These are phyloP conservation scores for Euzetes globulus DNA, from an alignment of 2,888 invertebrate genomes.

Conservation along the genomic window DNA sequence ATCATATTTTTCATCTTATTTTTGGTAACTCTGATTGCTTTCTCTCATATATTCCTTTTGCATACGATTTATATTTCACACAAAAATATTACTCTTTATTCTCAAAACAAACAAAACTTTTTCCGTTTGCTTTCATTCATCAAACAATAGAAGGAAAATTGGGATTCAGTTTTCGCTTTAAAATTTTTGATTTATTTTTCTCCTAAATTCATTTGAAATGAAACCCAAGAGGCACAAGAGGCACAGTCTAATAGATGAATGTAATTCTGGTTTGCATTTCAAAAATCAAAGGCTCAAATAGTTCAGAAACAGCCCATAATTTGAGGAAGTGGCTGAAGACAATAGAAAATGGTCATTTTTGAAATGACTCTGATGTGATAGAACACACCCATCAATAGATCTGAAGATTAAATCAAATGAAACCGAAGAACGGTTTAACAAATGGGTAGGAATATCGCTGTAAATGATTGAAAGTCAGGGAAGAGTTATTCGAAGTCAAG, in stretches of 20 bases:
- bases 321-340: too few species aligned
- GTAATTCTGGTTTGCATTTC: too few species aligned
- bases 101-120: background rate
- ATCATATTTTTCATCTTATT: slow-evolving; percentile 10
- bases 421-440: background rate
- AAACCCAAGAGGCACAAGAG: too few species aligned
- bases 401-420: background rate
- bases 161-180: background rate
- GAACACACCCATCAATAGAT: background rate
- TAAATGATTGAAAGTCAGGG: slow-evolving; percentile 11
- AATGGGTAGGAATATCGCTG: background rate
- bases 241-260: too few species aligned
- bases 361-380: background rate
- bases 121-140: slow-evolving; percentile 1
- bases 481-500: background rate
- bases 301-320: too few species aligned
- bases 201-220: too few species aligned
- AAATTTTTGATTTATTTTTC: background rate
- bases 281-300: too few species aligned
- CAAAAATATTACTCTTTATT: slow-evolving; percentile 4
- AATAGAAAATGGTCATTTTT: too few species aligned
- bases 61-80: background rate
- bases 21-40: background rate
- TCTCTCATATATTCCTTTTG: slow-evolving; percentile 3
- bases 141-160: background rate